A percentile compares a stretch with the other conserved stretches of the same genome.
Conservation (phyloP, 2,113 vertebrate genomes). For the Haemorhous mexicanus region DNA sequence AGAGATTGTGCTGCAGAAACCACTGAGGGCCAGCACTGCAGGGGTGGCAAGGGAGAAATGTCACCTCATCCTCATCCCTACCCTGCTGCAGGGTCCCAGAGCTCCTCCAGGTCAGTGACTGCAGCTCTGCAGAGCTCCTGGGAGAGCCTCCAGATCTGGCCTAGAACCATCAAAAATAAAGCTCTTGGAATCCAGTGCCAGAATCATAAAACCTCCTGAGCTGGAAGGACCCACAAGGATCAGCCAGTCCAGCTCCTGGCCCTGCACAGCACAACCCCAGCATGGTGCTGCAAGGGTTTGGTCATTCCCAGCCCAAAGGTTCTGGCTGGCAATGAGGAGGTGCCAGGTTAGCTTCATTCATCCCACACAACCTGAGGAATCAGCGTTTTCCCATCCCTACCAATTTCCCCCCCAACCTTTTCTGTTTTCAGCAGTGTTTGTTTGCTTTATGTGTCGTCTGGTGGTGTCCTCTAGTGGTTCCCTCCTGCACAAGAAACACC, state of each 20-base stretch:
- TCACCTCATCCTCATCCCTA: neutral
- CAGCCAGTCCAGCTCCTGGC: neutral
- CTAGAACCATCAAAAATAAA: neutral
- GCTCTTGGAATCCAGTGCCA: neutral
- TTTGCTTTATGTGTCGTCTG: neutral
- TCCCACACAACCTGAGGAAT: neutral
- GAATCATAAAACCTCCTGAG: neutral
- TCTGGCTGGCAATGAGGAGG: neutral
- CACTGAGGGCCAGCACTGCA: neutral
- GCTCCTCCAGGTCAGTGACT: neutral
- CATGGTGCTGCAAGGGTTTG: neutral
- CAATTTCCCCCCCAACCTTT: neutral
- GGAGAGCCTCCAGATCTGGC: neutral
- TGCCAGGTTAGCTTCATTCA: neutral
- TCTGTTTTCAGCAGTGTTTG: neutral
- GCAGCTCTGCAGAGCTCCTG: neutral
- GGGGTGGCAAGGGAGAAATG: neutral
- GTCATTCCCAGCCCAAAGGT: neutral
- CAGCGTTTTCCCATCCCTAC: neutral
- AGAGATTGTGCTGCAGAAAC: neutral
- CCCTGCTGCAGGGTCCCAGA: neutral
- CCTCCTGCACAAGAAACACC: neutral
- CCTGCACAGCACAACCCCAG: neutral
- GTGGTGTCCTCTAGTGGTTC: conserved; percentile 47
- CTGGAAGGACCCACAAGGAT: neutral